Evolutionary conservation across 1,140 invertebrate species (phyloP).

Genomic region (Psix sp.): DNA sequence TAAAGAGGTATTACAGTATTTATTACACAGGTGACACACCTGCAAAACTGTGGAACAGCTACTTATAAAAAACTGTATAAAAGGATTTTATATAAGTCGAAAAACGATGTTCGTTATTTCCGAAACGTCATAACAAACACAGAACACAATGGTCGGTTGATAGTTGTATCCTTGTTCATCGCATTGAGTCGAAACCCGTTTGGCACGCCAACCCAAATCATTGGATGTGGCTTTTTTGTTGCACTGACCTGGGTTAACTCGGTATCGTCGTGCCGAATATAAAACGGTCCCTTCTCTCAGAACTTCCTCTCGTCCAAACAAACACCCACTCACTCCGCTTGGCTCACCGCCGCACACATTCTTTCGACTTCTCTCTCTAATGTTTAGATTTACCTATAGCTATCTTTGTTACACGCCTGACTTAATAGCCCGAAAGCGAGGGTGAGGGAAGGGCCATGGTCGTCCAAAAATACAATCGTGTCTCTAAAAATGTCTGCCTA

Average conservation of each 20-base stretch:
- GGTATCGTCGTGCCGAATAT: constrained; percentile 72
- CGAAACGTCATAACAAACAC: constrained; percentile 36
- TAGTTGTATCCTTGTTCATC: constrained; percentile 21
- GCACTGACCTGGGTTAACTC: constrained; percentile 75
- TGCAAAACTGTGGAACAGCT: too few species aligned
- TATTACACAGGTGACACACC: too few species aligned
- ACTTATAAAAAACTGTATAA: too few species aligned
- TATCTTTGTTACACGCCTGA: constrained; percentile 28
- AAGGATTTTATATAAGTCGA: constrained; percentile 9
- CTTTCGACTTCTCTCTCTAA: constrained; percentile 14
- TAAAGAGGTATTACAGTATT: too few species aligned
- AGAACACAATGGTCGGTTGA: constrained; percentile 12
- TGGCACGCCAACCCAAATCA: constrained; percentile 58
- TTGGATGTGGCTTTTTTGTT: constrained; percentile 65
- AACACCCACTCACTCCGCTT: constrained; percentile 53
- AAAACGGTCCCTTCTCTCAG: constrained; percentile 66
- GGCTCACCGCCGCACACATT: constrained; percentile 32
- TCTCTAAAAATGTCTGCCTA: constrained; percentile 58
- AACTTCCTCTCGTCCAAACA: constrained; percentile 58
- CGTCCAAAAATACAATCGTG: constrained; percentile 70
- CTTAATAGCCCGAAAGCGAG: constrained; percentile 28
- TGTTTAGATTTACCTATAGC: constrained; percentile 35
- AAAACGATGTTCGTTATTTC: constrained; percentile 35
- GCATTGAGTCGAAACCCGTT: constrained; percentile 43
- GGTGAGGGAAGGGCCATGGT: constrained; percentile 73